Evolutionary conservation across 2,888 invertebrate species (phyloP), one percentile per base, ranked within the genome.

Genomic region (Pachymerium ferrugineum): DNA sequence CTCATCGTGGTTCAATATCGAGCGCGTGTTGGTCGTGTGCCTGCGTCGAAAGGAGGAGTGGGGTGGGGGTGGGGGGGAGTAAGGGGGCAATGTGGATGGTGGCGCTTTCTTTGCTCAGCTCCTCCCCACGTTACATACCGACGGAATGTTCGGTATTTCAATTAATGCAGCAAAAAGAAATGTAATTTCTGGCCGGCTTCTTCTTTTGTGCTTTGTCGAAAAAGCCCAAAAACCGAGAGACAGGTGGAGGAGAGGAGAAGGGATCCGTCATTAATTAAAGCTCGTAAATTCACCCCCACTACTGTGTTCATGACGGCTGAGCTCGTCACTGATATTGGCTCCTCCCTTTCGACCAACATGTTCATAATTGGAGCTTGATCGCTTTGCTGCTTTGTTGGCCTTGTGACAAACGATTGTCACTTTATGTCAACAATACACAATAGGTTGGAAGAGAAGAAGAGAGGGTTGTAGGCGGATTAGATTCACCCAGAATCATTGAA

Each of bases 71-170:
- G 47, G 16, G n/a, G 25, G n/a, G n/a, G n/a, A n/a, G n/a, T n/a
- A n/a, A n/a, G n/a, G n/a, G n/a, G n/a, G n/a, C n/a, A n/a, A n/a
- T n/a, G n/a, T n/a, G n/a, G n/a, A n/a, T n/a, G n/a, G n/a, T 35
- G 6, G 69, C 69, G 30, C 33, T 30, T 30, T 69, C 69, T 69
- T 19, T 19, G 31, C 33, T 69, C 16, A 28, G 69, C 69, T 31
- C 3, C 67, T 69, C 69, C 69, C 69, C 69, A n/a, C 69, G 69
- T 33, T 33, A 33, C 31, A 69, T 69, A 29, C 71, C 71, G 28
- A 38, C 33, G 71, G 71, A 71, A 71, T 71, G 33, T 22, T 28
- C 38, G 71, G 71, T 71, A 71, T 71, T 71, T 71, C 71, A 71
- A 71, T 71, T 71, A 71, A 38, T 71, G 35, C 35, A 71, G 71